Evolutionary conservation across 2,888 invertebrate genomes (phyloP).

Genomic region (Alitta virens): DNA sequence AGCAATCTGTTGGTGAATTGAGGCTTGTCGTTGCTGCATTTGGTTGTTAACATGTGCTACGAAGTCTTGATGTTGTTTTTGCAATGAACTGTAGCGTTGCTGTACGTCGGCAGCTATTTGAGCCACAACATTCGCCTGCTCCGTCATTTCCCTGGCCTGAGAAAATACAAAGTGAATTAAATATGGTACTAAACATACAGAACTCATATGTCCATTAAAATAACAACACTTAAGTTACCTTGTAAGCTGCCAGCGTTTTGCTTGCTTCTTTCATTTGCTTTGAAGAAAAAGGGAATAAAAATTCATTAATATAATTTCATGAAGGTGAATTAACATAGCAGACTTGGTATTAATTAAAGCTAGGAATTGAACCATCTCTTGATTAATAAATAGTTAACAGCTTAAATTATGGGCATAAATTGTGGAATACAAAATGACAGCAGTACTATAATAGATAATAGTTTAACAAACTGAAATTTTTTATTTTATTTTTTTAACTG

Average conservation of each 20-base stretch:
- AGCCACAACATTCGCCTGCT: slow-evolving; percentile 75
- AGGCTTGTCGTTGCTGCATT: slow-evolving; percentile 36
- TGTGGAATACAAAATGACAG: no score
- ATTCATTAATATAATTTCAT: not conserved
- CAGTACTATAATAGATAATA: no score
- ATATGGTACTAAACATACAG: no score
- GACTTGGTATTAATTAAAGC: no score
- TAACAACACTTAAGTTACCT: slow-evolving; percentile 2
- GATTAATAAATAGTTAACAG: no score
- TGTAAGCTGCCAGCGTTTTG: not conserved
- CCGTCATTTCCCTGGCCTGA: slow-evolving; percentile 73
- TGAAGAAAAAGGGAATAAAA: slow-evolving; percentile 16
- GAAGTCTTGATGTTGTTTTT: slow-evolving; percentile 93
- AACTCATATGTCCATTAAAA: slow-evolving; percentile 49
- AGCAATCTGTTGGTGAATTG: slow-evolving; percentile 48
- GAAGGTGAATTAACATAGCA: no score
- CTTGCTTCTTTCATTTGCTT: not conserved
- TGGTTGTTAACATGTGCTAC: slow-evolving; percentile 73
- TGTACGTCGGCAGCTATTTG: slow-evolving; percentile 78
- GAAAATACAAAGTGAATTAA: no score
- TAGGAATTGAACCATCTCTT: no score
- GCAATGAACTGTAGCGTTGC: slow-evolving; percentile 77
- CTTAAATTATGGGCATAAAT: no score
- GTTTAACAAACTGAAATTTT: no score
- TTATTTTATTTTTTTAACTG: no score